Evolutionary conservation across 2,888 invertebrate genomes (phyloP), one percentile per base, ranked within the genome.

Genomic region (Parascotia fuliginaria): DNA sequence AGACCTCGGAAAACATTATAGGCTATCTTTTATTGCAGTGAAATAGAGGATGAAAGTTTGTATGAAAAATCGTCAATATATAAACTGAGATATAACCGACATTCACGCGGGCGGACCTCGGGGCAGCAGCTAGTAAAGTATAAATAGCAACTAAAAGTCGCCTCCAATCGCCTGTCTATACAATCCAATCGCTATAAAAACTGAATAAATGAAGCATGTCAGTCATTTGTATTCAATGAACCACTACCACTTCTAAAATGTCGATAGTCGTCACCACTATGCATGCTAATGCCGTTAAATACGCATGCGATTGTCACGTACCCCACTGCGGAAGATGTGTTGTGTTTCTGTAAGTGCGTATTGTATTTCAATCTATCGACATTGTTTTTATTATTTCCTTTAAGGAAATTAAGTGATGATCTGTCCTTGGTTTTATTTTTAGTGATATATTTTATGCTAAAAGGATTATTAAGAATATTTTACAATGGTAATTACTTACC

Each of bases 221-320:
- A 57, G 33, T 50, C 45, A 81, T 85, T 81, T 77, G 77, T 83
- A 85, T 85, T 82, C 81, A 68, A 55, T 45, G 62, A 63, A 59
- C 73, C 72, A 73, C 77, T n/a, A n/a, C n/a, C n/a, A 77, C 71
- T 74, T 79, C 76, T 63, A 73, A 75, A 76, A 75, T 75, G 73
- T 69, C 75, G 75, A 73, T 74, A 66, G 13, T 40, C 12, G 19
- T 3, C 2, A 19, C 19, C 5, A 5, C 19, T 2, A 5, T 19
- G 5, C 19, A 19, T 19, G 19, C 19, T 24, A 6, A 4, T 63
- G 39, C 43, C 46, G 61, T 47, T 57, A 57, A 56, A 53, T 56
- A 44, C n/a, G 33, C 43, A 33, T 33, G 16, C 12, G n/a, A 15
- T 11, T 33, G 39, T 34, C 33, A 46, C 45, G 39, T 46, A 33